A percentile compares a stretch with the other conserved stretches of the same genome.
Conservation (phyloP, 2,888 invertebrate genomes). For the Himalopsyche tibetana region DNA sequence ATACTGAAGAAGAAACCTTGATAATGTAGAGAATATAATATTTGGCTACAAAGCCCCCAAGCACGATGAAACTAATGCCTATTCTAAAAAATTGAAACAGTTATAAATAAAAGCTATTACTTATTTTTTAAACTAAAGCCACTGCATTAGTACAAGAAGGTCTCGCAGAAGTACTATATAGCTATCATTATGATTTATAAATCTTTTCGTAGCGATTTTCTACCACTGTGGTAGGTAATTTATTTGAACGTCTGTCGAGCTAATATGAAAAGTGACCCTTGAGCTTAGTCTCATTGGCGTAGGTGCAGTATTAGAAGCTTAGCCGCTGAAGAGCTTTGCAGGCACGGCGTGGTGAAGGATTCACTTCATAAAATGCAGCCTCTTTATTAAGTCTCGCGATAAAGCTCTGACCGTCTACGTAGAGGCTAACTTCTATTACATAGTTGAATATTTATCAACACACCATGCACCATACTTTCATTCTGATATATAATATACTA, state of each 20-base stretch:
- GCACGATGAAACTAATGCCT: too few species aligned
- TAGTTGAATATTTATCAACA: neutral
- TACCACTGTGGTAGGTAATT: neutral
- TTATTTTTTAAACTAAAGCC: too few species aligned
- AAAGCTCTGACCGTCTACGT: slow-evolving; percentile 3
- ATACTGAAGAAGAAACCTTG: too few species aligned
- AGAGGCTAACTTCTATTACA: neutral
- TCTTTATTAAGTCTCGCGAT: slow-evolving; percentile 7
- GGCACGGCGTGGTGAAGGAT: neutral
- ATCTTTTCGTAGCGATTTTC: too few species aligned
- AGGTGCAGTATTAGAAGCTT: neutral
- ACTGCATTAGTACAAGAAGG: too few species aligned
- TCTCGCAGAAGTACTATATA: too few species aligned
- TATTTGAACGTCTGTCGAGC: neutral
- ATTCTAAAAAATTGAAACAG: too few species aligned
- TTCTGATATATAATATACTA: neutral
- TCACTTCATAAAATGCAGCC: slow-evolving; percentile 26
- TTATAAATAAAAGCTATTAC: too few species aligned
- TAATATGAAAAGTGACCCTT: slow-evolving; percentile 15
- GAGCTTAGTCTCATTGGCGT: slow-evolving; percentile 14
- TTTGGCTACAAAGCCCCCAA: too few species aligned
- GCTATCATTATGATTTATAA: too few species aligned
- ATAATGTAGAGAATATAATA: too few species aligned
- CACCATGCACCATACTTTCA: neutral
- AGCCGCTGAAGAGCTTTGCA: slow-evolving; percentile 10